A percentile compares a stretch with the other conserved stretches of the same genome.
phyloP scores from a whole-genome alignment of 2,888 invertebrate genomes.

The Sicus ferrugineus region DNA sequence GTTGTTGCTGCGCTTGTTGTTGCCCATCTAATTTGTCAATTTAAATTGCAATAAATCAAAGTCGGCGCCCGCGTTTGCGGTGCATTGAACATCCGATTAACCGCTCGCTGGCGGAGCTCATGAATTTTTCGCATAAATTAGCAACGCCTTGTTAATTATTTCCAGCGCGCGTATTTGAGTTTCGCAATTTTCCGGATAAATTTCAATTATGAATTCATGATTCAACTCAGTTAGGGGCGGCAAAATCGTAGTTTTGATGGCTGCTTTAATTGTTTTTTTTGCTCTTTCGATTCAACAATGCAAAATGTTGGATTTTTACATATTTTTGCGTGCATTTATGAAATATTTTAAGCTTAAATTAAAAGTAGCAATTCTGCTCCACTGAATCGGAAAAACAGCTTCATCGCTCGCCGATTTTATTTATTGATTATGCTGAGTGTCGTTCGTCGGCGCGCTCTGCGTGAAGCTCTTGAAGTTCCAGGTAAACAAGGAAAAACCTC shows the following conservation, averaged over 20 bases:
- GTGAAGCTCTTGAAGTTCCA: neutral
- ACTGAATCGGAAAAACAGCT: too few relatives aligned
- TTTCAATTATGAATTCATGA: neutral
- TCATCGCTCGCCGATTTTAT: too few relatives aligned
- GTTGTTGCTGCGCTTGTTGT: constrained; percentile 2
- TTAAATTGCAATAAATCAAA: constrained; percentile 31
- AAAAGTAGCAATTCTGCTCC: too few relatives aligned
- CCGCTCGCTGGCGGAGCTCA: constrained; percentile 2
- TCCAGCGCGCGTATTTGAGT: neutral
- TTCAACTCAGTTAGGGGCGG: neutral
- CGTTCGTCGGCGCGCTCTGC: neutral
- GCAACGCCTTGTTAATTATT: constrained; percentile 8
- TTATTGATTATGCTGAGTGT: too few relatives aligned
- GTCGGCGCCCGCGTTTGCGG: neutral
- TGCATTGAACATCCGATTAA: constrained; percentile 16
- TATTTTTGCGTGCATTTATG: neutral
- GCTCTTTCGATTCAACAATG: too few relatives aligned
- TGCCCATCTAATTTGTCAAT: constrained; percentile 31
- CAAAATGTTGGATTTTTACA: neutral
- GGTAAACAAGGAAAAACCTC: neutral
- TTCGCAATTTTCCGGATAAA: neutral
- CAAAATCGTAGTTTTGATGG: neutral
- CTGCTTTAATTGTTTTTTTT: too few relatives aligned
- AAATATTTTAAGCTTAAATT: too few relatives aligned
- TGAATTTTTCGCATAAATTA: constrained; percentile 25